phyloP scores from a whole-genome alignment of 2,888 invertebrate genomes.

The Venusia cambrica region DNA sequence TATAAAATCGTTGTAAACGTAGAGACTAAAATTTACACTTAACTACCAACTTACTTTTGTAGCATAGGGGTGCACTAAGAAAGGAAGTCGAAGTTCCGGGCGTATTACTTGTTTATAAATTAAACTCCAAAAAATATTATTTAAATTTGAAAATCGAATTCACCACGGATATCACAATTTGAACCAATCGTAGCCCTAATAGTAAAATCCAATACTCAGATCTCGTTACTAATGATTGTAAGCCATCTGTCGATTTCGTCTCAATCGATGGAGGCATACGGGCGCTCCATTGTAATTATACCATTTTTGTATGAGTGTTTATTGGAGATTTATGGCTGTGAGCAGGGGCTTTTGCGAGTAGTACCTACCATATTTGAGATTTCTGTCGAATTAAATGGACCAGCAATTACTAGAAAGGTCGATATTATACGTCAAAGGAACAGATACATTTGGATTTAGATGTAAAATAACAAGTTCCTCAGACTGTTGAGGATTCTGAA shows the following conservation, averaged over 20 bases:
- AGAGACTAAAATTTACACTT: too few species aligned
- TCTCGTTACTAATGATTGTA: constrained; percentile 45
- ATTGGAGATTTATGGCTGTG: constrained; percentile 14
- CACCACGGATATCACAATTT: constrained; percentile 2
- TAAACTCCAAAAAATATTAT: too few species aligned
- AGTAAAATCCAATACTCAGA: constrained; percentile 22
- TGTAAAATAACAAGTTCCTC: too few species aligned
- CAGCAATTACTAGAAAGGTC: too few species aligned
- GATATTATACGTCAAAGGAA: too few species aligned
- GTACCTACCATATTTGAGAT: constrained; percentile 1
- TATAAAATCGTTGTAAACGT: too few species aligned
- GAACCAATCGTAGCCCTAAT: constrained; percentile 10
- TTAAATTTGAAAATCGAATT: constrained; percentile 1
- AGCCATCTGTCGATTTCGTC: constrained; percentile 60
- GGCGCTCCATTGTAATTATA: constrained; percentile 25
- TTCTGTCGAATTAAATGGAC: constrained; percentile 4
- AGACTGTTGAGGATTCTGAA: too few species aligned
- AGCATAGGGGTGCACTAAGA: too few species aligned
- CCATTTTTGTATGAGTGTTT: constrained; percentile 16
- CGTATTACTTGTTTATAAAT: too few species aligned
- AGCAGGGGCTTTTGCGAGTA: constrained; percentile 5
- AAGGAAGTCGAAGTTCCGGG: too few species aligned
- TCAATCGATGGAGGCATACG: constrained; percentile 41
- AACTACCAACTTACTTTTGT: too few species aligned
- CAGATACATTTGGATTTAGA: too few species aligned